Percentiles rank a stretch among this genome's conserved stretches.
phyloP scores from a whole-genome alignment of 92 coral and sea anemone genomes.

The Micromussa lordhowensis region DNA sequence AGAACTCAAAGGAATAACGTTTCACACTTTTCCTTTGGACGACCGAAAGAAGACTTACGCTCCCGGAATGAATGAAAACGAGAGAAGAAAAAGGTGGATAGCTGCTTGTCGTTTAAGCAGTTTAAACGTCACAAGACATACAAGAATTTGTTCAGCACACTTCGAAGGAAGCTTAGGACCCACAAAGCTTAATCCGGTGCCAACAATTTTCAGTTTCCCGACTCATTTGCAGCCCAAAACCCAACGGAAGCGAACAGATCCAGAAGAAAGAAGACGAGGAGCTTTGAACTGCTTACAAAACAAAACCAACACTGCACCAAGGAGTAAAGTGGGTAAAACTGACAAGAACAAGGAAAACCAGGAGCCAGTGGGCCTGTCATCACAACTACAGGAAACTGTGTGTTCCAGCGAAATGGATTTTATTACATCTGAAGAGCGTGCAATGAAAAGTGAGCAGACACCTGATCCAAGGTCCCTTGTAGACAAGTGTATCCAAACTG shows the following conservation, averaged over 20 bases:
- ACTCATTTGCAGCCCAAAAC: conserved; percentile 12
- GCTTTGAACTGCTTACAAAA: conserved; percentile 1
- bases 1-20: background rate
- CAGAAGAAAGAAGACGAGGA: conserved; percentile 30
- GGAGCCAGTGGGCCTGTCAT: background rate
- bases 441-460: background rate
- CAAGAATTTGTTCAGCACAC: conserved; percentile 41
- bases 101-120: conserved; percentile 40
- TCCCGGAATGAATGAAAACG: conserved; percentile 37
- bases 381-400: background rate
- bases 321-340: background rate
- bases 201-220: conserved; percentile 31
- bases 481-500: conserved; percentile 31
- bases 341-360: background rate
- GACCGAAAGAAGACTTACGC: conserved; percentile 13
- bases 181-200: conserved; percentile 27
- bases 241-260: conserved; percentile 13
- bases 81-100: conserved; percentile 28
- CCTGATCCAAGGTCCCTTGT: conserved; percentile 12
- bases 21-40: conserved; percentile 33
- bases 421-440: background rate
- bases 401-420: background rate
- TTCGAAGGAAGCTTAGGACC: conserved; percentile 43
- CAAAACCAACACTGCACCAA: background rate
- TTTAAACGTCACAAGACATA: conserved; percentile 36